phyloP scores from a whole-genome alignment of 2,113 vertebrate genomes.

The Tretioscincus oriximinensis region DNA sequence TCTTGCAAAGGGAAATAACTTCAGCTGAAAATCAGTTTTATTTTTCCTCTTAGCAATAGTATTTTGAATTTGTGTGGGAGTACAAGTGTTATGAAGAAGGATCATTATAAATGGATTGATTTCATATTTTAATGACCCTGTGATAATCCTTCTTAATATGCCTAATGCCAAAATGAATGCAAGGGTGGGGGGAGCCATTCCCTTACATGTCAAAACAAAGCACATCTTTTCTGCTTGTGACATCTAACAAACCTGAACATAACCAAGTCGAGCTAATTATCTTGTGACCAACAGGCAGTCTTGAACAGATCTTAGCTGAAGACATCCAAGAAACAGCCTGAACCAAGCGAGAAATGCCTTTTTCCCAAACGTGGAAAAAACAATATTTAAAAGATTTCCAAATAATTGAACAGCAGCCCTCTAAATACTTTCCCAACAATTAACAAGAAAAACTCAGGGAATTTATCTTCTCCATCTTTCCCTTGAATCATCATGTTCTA shows the following conservation, averaged over 20 bases:
- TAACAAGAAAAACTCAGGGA: constrained; percentile 41
- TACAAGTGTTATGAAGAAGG: constrained; percentile 48
- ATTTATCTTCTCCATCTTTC: constrained; percentile 12
- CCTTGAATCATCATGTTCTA: constrained; percentile 19
- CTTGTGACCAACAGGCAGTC: constrained; percentile 60
- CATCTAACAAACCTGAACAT: constrained; percentile 42
- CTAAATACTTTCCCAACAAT: constrained; percentile 61
- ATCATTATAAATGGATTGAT: constrained; percentile 67
- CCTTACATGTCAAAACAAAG: constrained; percentile 44
- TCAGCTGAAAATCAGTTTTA: constrained; percentile 13
- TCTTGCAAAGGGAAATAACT: neutral
- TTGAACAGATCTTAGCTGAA: constrained; percentile 61
- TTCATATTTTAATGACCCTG: constrained; percentile 58
- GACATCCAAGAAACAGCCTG: constrained; percentile 43
- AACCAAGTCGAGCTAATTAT: constrained; percentile 61
- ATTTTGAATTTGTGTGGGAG: constrained; percentile 19
- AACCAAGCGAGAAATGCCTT: constrained; percentile 52
- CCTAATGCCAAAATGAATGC: constrained; percentile 52
- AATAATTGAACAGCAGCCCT: constrained; percentile 60
- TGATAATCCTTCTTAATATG: constrained; percentile 64
- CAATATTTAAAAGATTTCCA: constrained; percentile 56
- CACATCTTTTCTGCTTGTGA: constrained; percentile 37
- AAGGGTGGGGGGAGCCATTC: constrained; percentile 51
- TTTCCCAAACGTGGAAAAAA: constrained; percentile 37
- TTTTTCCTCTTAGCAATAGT: neutral